Conservation (phyloP, 2,797 vertebrate species). For the Valencia hispanica region DNA sequence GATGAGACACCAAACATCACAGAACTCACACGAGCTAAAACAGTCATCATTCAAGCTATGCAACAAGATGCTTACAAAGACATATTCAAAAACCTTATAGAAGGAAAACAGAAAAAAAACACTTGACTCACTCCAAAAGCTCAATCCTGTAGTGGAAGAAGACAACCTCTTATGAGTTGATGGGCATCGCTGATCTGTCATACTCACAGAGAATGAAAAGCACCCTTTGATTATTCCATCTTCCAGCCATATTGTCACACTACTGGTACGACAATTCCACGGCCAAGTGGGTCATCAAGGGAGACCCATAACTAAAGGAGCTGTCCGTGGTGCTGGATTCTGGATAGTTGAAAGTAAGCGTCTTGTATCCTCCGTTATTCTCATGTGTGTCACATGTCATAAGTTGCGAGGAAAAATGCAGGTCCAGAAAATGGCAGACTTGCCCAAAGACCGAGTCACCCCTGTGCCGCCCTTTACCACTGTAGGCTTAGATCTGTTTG, state of each 20-base stretch:
- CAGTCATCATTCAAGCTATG: background rate
- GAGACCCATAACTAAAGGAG: background rate
- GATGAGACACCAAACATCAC: background rate
- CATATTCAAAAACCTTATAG: background rate
- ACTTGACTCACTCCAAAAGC: background rate
- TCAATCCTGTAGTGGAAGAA: background rate
- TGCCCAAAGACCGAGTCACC: background rate
- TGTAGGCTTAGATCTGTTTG: background rate
- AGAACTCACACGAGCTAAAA: background rate
- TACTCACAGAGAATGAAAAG: background rate
- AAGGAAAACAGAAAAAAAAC: background rate
- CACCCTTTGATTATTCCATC: background rate
- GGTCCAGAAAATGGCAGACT: background rate
- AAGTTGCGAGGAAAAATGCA: background rate
- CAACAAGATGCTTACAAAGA: background rate
- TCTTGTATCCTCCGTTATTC: background rate
- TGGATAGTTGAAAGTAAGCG: background rate
- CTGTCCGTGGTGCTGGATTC: conserved; percentile 4
- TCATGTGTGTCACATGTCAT: background rate
- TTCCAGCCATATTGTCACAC: background rate
- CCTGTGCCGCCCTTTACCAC: background rate
- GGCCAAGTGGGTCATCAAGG: background rate
- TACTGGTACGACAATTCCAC: background rate
- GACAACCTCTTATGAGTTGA: background rate
- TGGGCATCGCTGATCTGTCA: background rate